A percentile compares a stretch with the other conserved stretches of the same genome.
Evolutionary conservation across 2,113 vertebrate species (phyloP).

Genomic region (Lycaon pictus): DNA sequence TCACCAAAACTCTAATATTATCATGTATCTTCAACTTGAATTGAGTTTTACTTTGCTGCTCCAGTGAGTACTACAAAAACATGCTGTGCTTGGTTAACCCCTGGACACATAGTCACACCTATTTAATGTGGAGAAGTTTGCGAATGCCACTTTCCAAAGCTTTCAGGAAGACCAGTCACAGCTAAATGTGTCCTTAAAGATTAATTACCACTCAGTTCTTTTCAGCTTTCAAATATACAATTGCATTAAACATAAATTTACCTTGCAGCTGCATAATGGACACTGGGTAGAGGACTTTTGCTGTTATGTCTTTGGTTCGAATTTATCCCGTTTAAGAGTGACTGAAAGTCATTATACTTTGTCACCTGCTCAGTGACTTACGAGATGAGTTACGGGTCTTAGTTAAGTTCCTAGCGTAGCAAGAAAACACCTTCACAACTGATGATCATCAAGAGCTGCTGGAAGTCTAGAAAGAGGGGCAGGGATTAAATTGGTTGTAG

Average conservation of each 20-base stretch:
- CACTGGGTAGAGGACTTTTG: constrained; percentile 21
- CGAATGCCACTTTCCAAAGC: not conserved
- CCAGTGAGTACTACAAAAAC: constrained; percentile 32
- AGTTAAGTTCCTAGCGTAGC: constrained; percentile 9
- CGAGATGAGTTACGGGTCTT: constrained; percentile 64
- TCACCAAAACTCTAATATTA: constrained; percentile 18
- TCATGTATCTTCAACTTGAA: not conserved
- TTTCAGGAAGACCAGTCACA: constrained; percentile 50
- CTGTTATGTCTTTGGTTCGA: constrained; percentile 59
- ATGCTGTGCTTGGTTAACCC: constrained; percentile 16
- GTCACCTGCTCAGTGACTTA: constrained; percentile 65
- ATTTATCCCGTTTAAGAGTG: constrained; percentile 50
- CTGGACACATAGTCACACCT: not conserved
- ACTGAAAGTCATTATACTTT: constrained; percentile 75
- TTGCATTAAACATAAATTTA: constrained; percentile 61
- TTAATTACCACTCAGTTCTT: constrained; percentile 62
- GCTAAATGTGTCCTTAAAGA: constrained; percentile 64
- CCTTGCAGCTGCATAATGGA: not conserved
- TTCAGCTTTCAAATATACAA: constrained; percentile 57
- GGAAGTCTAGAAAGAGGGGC: not conserved
- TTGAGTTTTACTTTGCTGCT: constrained; percentile 43
- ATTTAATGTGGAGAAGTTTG: constrained; percentile 36
- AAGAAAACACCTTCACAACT: constrained; percentile 43
- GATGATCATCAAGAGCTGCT: not conserved
- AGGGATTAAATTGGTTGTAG: constrained; percentile 20